Evolutionary conservation across 2,888 invertebrate species (phyloP).

Genomic region (Andrena haemorrhoa): DNA sequence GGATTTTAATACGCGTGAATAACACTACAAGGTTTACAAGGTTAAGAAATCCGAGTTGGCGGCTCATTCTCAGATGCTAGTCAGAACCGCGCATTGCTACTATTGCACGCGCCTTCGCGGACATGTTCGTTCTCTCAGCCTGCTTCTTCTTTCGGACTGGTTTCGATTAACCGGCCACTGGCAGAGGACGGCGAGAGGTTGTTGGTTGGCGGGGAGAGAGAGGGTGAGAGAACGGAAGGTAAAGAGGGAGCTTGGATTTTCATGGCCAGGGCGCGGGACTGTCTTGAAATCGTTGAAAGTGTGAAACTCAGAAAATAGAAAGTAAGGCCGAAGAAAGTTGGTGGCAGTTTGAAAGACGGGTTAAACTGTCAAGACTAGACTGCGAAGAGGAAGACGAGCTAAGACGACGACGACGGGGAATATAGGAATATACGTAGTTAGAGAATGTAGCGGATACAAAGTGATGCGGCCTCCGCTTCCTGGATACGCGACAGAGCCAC

Average conservation of each 20-base stretch:
- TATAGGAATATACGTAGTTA: conserved; percentile 39
- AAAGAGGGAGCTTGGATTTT: neutral
- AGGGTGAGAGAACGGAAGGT: neutral
- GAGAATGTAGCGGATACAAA: conserved; percentile 46
- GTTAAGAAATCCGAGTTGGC: conserved; percentile 7
- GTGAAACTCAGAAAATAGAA: neutral
- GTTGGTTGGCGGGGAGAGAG: neutral
- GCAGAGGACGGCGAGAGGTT: neutral
- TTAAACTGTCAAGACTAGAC: neutral
- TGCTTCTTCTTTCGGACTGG: neutral
- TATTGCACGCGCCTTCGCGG: neutral
- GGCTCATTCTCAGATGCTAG: neutral
- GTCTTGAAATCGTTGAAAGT: conserved; percentile 2
- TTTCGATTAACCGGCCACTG: neutral
- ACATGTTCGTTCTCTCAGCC: neutral
- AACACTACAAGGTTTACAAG: neutral
- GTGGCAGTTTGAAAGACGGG: neutral
- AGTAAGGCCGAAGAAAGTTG: neutral
- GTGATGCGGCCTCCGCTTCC: conserved; percentile 27
- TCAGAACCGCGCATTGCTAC: neutral
- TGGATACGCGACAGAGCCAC: conserved; percentile 33
- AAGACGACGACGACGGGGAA: conserved; percentile 31
- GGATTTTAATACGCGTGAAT: conserved; percentile 33
- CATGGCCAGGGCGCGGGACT: neutral
- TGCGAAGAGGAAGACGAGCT: no score